A percentile compares a stretch with the other conserved stretches of the same genome.
phyloP scores from a whole-genome alignment of 2,797 vertebrate genomes.

The Podarcis lilfordi region DNA sequence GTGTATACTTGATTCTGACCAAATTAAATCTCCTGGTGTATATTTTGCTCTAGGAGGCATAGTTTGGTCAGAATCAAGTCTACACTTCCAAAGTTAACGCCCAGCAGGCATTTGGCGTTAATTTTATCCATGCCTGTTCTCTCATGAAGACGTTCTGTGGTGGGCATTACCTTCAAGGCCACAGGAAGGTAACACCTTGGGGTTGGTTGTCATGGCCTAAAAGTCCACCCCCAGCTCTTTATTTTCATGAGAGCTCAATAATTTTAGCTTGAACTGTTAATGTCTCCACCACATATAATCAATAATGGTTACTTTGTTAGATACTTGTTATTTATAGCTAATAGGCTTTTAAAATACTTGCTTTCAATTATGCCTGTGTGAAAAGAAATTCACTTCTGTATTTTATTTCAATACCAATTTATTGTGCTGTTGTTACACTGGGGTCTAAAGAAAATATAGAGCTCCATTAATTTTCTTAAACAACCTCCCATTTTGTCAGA shows the following conservation, averaged over 20 bases:
- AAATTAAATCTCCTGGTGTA: too few relatives aligned
- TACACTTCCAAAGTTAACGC: too few relatives aligned
- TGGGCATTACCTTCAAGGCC: background rate
- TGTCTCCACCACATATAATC: background rate
- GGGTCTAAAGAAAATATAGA: slow-evolving; percentile 23
- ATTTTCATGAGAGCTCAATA: background rate
- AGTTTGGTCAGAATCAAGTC: too few relatives aligned
- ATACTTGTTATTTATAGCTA: slow-evolving; percentile 28
- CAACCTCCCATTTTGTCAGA: background rate
- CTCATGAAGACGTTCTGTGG: background rate
- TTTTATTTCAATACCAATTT: slow-evolving; percentile 10
- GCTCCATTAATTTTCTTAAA: slow-evolving; percentile 14
- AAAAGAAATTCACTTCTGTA: slow-evolving; percentile 1
- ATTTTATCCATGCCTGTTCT: background rate
- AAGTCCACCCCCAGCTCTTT: background rate
- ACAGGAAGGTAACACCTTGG: background rate
- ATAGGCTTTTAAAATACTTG: slow-evolving; percentile 6
- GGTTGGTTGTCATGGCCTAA: background rate
- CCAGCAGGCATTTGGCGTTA: background rate
- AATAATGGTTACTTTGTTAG: slow-evolving; percentile 9
- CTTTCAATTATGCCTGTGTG: slow-evolving; percentile 20
- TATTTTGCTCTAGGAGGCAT: too few relatives aligned
- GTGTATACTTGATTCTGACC: too few relatives aligned
- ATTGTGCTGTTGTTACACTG: background rate
- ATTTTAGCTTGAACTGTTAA: background rate